phyloP scores from a whole-genome alignment of 2,113 vertebrate genomes.

The Phylloscopus trochilus region DNA sequence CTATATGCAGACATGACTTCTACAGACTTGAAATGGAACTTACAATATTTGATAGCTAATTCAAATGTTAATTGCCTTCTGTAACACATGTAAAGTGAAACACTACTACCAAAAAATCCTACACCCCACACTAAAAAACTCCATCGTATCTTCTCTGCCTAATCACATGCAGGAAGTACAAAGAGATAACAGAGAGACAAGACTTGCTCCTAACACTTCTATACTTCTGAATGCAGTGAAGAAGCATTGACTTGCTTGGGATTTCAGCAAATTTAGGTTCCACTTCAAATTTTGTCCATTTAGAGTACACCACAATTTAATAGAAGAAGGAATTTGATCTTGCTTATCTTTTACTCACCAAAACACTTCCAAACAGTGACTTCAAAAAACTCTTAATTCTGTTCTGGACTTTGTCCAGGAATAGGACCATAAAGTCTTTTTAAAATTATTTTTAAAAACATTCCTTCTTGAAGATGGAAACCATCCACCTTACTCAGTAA shows the following conservation, averaged over 20 bases:
- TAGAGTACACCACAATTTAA: neutral
- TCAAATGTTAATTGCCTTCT: neutral
- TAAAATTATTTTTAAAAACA: neutral
- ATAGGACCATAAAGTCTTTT: neutral
- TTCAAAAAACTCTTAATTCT: neutral
- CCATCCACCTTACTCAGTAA: neutral
- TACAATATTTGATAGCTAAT: neutral
- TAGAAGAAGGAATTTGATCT: neutral
- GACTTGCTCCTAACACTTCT: neutral
- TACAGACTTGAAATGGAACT: neutral
- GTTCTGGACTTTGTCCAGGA: neutral
- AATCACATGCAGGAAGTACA: constrained; percentile 5
- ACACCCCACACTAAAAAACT: neutral
- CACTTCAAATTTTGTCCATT: neutral
- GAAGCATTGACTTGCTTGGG: neutral
- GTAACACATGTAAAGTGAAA: neutral
- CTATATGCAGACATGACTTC: neutral
- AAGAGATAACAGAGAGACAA: neutral
- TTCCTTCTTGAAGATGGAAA: neutral
- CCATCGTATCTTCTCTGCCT: neutral
- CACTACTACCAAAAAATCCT: neutral
- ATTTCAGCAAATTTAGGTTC: neutral
- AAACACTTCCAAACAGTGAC: neutral
- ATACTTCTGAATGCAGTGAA: neutral
- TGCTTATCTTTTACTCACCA: neutral